Evolutionary conservation across 2,113 vertebrate species (phyloP), one percentile per base, ranked within the genome.

Genomic region (Sylvia atricapilla): DNA sequence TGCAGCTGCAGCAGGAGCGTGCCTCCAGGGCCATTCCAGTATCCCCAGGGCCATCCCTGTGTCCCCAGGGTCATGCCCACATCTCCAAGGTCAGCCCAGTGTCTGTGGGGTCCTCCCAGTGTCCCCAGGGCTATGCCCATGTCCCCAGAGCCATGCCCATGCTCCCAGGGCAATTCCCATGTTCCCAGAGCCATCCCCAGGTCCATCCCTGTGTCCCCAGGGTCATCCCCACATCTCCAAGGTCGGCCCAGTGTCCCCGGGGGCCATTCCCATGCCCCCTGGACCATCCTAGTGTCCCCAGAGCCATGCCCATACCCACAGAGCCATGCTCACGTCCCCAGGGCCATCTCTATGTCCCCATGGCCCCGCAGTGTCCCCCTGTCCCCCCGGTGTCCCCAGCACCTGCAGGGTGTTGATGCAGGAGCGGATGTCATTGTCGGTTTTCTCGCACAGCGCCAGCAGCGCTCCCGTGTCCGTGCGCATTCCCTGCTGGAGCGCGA

Each of bases 331-430:
- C 12, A 14, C 2, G 5, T 30, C 19, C 53, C 47, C 9, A 6
- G 17, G 2, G 10, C 28, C 8, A 9, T 8, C 25, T 4, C 0
- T 4, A 11, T 2, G 4, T 3, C 28, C 5, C 23, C 10, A 30
- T 4, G 6, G 17, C 52, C 10, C 17, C 31, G 11, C 11, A 6
- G 15, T n/a, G 44, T 35, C 21, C 37, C 37, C 37, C 37, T 37
- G 37, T 37, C 37, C 37, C 37, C 46, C 50, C 28, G 9, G 10
- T 53, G 52, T 31, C 52, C 52, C 55, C 58, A 35, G 23, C 83
- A 99, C 99, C 99, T 99, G 99, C 64, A 99, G 93, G 6, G 99
- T 99, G 96, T 99, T 99, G 92, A 99, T 98, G 80, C 99, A 99
- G 31, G 99, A 98, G 9, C 99, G 98, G 68, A 99, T 99, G 93